A percentile compares a stretch with the other conserved stretches of the same genome.
Evolutionary conservation across 2,797 vertebrate genomes (phyloP).

Genomic region (Propithecus deckenii): DNA sequence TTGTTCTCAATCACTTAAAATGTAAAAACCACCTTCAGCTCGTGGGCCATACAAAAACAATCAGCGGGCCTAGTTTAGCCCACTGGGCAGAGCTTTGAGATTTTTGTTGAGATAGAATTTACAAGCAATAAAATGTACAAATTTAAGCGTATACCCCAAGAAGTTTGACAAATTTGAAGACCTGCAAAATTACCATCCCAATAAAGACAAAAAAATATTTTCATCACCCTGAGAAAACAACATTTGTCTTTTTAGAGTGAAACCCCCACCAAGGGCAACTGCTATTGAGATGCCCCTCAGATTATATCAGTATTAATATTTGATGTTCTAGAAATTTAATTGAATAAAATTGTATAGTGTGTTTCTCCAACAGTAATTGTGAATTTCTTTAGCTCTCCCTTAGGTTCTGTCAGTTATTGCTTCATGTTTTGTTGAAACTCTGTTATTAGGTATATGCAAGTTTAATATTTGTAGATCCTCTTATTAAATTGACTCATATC

Average conservation of each 20-base stretch:
- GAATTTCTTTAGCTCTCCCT: background rate
- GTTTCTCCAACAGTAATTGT: background rate
- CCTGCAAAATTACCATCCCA: background rate
- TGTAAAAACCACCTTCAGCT: background rate
- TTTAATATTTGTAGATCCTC: background rate
- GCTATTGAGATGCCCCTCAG: background rate
- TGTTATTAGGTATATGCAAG: background rate
- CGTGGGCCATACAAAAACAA: background rate
- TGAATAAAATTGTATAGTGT: background rate
- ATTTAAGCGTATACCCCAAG: background rate
- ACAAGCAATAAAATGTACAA: background rate
- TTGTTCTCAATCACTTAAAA: background rate
- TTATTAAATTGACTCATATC: background rate
- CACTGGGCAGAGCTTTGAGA: background rate
- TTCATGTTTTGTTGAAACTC: background rate
- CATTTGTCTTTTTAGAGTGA: background rate
- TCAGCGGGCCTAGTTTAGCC: background rate
- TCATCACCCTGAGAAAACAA: background rate
- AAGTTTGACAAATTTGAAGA: background rate
- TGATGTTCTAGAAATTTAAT: background rate
- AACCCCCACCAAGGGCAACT: rapidly evolving
- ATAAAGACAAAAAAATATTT: background rate
- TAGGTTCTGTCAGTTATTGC: background rate
- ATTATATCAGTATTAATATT: background rate
- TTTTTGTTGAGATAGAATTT: background rate